Conservation (phyloP, 2,113 vertebrate species). For the Xiphophorus hellerii region DNA sequence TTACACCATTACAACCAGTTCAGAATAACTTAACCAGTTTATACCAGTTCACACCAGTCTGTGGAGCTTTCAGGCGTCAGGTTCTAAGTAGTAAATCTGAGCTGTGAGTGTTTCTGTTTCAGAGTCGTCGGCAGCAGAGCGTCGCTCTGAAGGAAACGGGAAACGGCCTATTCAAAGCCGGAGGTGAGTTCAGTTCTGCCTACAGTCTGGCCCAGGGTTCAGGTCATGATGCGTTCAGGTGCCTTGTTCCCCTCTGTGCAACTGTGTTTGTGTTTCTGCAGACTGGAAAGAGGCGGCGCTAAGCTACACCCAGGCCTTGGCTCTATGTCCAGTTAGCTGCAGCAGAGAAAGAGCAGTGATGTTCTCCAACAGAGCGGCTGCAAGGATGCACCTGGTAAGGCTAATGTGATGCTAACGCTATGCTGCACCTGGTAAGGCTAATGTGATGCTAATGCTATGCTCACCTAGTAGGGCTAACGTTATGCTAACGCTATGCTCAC, state of each 20-base stretch:
- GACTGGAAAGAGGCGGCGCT: slow-evolving; percentile 54
- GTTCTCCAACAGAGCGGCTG: slow-evolving; percentile 73
- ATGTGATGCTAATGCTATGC: background rate
- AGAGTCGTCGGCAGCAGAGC: slow-evolving; percentile 89
- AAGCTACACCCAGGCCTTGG: slow-evolving; percentile 61
- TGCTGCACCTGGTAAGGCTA: too few species aligned
- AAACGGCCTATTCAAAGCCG: slow-evolving; percentile 90
- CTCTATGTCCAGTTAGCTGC: slow-evolving; percentile 57
- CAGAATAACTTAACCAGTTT: too few species aligned
- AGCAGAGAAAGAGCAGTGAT: slow-evolving; percentile 55
- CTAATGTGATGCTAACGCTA: background rate
- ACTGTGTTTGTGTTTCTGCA: slow-evolving; percentile 22
- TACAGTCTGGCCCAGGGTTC: too few species aligned
- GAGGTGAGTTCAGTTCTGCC: slow-evolving; percentile 77
- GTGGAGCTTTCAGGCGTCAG: background rate
- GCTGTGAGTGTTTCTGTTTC: slow-evolving; percentile 62
- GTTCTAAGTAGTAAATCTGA: background rate
- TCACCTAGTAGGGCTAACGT: too few species aligned
- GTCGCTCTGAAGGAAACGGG: slow-evolving; percentile 88
- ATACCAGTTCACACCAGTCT: too few species aligned
- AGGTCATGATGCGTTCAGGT: too few species aligned
- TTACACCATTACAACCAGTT: too few species aligned
- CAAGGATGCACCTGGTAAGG: slow-evolving; percentile 62
- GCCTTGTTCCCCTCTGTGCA: too few species aligned
- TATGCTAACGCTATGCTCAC: too few species aligned